A percentile compares a stretch with the other conserved stretches of the same genome.
Evolutionary conservation across 2,888 invertebrate species (phyloP).

Genomic region (Sepiola atlantica): DNA sequence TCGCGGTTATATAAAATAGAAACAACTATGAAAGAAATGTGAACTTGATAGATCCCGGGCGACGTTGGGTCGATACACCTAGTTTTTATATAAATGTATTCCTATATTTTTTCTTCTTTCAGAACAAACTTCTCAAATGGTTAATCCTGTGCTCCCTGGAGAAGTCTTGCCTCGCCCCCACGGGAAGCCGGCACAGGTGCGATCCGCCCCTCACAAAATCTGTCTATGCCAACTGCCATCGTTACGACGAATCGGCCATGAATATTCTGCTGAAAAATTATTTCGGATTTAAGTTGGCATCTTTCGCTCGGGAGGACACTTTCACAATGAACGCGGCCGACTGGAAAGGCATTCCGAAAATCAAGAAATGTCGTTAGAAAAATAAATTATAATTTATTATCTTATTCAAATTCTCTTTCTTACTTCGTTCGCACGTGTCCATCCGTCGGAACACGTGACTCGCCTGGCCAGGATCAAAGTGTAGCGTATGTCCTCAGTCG

Average conservation of each 20-base stretch:
- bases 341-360: constrained; percentile 51
- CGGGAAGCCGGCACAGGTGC: constrained; percentile 59
- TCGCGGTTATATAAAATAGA: too few relatives aligned
- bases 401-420: too few relatives aligned
- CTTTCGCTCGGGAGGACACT: constrained; percentile 56
- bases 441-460: too few relatives aligned
- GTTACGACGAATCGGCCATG: constrained; percentile 73
- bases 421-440: too few relatives aligned
- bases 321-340: constrained; percentile 57
- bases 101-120: constrained; percentile 47
- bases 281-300: constrained; percentile 65
- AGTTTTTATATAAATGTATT: background rate
- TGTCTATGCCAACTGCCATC: constrained; percentile 69
- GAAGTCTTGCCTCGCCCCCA: constrained; percentile 70
- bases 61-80: too few relatives aligned
- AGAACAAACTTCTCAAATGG: constrained; percentile 68
- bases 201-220: constrained; percentile 58
- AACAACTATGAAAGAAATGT: too few relatives aligned
- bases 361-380: constrained; percentile 55
- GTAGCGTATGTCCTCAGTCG: too few relatives aligned
- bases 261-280: constrained; percentile 73
- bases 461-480: too few relatives aligned
- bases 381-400: background rate
- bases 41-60: too few relatives aligned
- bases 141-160: constrained; percentile 71